Evolutionary conservation across 2,888 invertebrate genomes (phyloP).

Genomic region (Caenorhabditis panamensis): DNA sequence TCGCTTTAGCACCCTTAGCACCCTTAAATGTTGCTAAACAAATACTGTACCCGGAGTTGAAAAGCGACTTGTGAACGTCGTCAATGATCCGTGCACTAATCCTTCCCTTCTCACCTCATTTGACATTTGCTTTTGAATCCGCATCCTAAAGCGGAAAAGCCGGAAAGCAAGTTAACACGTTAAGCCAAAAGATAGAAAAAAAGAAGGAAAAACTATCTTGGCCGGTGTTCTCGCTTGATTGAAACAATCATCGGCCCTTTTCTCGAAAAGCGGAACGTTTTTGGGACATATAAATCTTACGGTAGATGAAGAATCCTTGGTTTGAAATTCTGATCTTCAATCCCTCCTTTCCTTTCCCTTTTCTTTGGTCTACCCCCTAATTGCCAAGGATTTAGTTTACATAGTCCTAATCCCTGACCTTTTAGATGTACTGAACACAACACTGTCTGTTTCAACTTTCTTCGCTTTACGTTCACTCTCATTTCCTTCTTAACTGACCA

Average conservation of each 20-base stretch:
- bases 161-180: no score
- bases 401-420: constrained; percentile 40
- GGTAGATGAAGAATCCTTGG: constrained; percentile 20
- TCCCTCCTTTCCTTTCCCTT: no score
- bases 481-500: constrained; percentile 15
- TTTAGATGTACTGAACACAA: no score
- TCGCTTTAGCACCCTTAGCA: constrained; percentile 7
- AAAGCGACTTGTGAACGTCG: constrained; percentile 21
- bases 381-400: constrained; percentile 37
- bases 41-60: constrained; percentile 29
- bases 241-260: constrained; percentile 11
- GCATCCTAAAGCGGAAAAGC: background rate
- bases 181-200: background rate
- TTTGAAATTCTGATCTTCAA: constrained; percentile 14
- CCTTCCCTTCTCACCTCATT: constrained; percentile 18
- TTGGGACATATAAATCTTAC: constrained; percentile 13
- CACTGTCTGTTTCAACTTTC: constrained; percentile 1
- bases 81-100: constrained; percentile 33
- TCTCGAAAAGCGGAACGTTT: constrained; percentile 6
- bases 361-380: no score
- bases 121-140: background rate
- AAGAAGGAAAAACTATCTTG: background rate
- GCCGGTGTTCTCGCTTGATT: constrained; percentile 8
- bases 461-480: background rate
- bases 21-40: constrained; percentile 51